Evolutionary conservation across 2,113 vertebrate genomes (phyloP).

Genomic region (Antennarius striatus): DNA sequence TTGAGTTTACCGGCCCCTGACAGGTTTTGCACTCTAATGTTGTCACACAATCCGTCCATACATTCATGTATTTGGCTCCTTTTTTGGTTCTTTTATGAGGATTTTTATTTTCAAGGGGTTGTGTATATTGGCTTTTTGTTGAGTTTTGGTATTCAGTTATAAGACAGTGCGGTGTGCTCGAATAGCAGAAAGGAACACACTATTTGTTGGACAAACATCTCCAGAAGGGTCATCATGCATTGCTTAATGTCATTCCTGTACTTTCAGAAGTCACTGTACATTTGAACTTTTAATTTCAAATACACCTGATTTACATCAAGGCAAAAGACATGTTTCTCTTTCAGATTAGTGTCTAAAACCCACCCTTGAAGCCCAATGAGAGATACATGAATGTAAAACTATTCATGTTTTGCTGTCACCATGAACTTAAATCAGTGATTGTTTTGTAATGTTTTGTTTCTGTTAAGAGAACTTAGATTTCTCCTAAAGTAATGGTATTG

Average conservation of each 20-base stretch:
- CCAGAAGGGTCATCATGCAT: conserved; percentile 39
- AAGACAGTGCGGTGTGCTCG: conserved; percentile 26
- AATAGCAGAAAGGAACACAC: conserved; percentile 30
- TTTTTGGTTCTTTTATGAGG: conserved; percentile 43
- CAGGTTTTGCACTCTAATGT: conserved; percentile 55
- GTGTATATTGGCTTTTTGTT: neutral
- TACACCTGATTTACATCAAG: neutral
- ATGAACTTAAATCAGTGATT: conserved; percentile 46
- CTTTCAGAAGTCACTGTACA: conserved; percentile 22
- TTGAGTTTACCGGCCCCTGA: conserved; percentile 43
- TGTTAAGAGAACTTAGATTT: conserved; percentile 40
- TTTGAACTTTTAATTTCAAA: conserved; percentile 10
- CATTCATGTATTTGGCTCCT: conserved; percentile 23
- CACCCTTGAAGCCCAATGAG: conserved; percentile 45
- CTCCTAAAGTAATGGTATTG: conserved; percentile 19
- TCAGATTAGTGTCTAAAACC: conserved; percentile 14
- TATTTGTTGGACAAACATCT: conserved; percentile 32
- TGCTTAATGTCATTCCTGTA: conserved; percentile 36
- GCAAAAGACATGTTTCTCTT: conserved; percentile 29
- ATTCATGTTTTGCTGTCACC: conserved; percentile 61
- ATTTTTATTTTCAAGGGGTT: conserved; percentile 37
- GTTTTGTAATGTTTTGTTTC: conserved; percentile 59
- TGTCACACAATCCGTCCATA: conserved; percentile 27
- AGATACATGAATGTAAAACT: conserved; percentile 71
- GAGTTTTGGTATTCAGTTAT: conserved; percentile 45